These are phyloP conservation scores for Adelges cooleyi DNA, from an alignment of 1,140 invertebrate species.

Conservation along the genomic window DNA sequence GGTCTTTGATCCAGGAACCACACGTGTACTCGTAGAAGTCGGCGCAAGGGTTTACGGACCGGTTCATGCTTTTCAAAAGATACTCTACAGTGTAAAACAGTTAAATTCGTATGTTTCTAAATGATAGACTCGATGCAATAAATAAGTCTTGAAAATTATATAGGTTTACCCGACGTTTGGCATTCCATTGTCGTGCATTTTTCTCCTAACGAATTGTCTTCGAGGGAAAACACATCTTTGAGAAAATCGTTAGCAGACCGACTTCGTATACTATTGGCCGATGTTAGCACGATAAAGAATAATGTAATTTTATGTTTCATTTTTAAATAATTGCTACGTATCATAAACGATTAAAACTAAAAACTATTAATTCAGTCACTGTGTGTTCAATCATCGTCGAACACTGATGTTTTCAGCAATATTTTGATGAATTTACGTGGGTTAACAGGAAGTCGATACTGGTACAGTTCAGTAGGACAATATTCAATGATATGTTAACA, in stretches of 20 bases:
- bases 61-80: slow-evolving; percentile 35
- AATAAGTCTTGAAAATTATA: not conserved
- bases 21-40: slow-evolving; percentile 45
- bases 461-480: not conserved
- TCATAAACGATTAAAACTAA: too few species aligned
- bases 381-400: too few species aligned
- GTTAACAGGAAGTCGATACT: slow-evolving; percentile 8
- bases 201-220: not conserved
- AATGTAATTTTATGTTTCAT: too few species aligned
- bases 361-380: too few species aligned
- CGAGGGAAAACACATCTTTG: not conserved
- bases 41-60: slow-evolving; percentile 40
- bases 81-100: not conserved
- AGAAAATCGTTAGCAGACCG: slow-evolving; percentile 16
- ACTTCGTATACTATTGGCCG: not conserved
- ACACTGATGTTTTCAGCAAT: too few species aligned
- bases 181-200: slow-evolving; percentile 17
- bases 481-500: not conserved
- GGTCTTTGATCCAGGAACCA: slow-evolving; percentile 41
- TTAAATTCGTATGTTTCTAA: too few species aligned
- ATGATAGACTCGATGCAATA: too few species aligned
- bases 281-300: too few species aligned
- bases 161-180: slow-evolving; percentile 3
- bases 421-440: not conserved
- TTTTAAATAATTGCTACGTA: too few species aligned